Base-by-base conservation (phyloP, 2,113 vertebrate genomes). In the Steatornis caripensis region DNA sequence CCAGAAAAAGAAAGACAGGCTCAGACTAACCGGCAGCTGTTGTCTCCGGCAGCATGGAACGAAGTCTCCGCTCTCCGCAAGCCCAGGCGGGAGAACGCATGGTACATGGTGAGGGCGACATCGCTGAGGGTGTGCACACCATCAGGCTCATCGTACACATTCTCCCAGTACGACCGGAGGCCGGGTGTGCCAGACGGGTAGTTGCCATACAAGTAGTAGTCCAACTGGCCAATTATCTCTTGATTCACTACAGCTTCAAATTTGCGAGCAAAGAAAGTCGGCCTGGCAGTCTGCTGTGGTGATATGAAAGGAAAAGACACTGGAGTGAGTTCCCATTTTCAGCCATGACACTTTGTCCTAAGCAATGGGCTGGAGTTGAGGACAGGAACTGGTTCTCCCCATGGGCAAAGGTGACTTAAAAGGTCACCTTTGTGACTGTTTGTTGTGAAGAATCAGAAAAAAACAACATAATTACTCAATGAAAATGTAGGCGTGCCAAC, bases 231-330 rank as follows among this genome's bases (percentile, higher is more conserved):
- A 12, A 99, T 98, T 62, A 99, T 98, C 97, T 99, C 99, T 97
- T 99, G 99, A 60, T 99, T 99, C 80, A 99, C 99, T 60, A 99
- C 98, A 2, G 99, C 99, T 92, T 99, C 99, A 32, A 99, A 99
- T 97, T 99, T 99, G 71, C 99, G 98, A 39, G 99, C 99, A 27
- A 99, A 99, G 98, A 99, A 99, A 20, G 99, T 99, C 10, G 99
- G 99, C 82, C 99, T 98, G 79, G 99, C 98, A 0, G 99, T 99
- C 98, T 99, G 99, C 99, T 99, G 98, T 34, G 53, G 95, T 95
- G 96, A 84, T 7, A n/a, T 0, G 15, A 62, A 89, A 91, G 79
- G 34, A 83, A 45, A 48, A 41, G 70, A 86, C 17, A 10, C 5
- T 3, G 27, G 11, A 68, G 30, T 72, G 46, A 76, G 85, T 2